phyloP scores from a whole-genome alignment of 2,797 vertebrate species.

The Myotis myotis region DNA sequence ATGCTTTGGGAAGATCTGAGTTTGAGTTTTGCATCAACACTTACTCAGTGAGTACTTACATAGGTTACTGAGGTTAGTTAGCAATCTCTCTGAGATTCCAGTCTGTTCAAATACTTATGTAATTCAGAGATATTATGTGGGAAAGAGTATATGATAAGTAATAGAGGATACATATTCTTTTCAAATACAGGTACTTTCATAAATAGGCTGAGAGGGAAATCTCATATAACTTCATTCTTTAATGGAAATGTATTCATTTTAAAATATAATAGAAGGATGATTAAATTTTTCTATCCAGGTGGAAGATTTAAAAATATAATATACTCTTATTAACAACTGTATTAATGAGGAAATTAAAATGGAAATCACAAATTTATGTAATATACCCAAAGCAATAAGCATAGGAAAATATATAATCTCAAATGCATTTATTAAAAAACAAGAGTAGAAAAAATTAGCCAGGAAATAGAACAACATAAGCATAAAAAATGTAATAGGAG shows the following conservation, averaged over 20 bases:
- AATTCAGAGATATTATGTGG: background rate
- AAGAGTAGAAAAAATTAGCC: background rate
- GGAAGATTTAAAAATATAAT: background rate
- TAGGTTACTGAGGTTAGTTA: background rate
- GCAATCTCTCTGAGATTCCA: background rate
- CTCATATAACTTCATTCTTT: background rate
- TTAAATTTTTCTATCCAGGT: background rate
- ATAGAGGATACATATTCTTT: background rate
- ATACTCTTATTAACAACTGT: background rate
- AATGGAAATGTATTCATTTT: background rate
- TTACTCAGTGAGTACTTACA: background rate
- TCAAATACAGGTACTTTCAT: background rate
- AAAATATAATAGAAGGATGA: conserved; percentile 14
- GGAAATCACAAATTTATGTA: background rate
- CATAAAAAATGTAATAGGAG: background rate
- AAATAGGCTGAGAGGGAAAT: background rate
- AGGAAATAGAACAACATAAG: background rate
- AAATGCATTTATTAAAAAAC: conserved; percentile 15
- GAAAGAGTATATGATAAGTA: background rate
- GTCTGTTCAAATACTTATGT: background rate
- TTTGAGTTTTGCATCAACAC: background rate
- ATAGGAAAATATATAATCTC: conserved; percentile 16
- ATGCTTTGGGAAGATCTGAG: background rate
- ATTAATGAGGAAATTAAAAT: conserved; percentile 36
- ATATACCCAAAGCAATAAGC: background rate